Evolutionary conservation across 2,113 vertebrate genomes (phyloP).

Genomic region (Cariama cristata): DNA sequence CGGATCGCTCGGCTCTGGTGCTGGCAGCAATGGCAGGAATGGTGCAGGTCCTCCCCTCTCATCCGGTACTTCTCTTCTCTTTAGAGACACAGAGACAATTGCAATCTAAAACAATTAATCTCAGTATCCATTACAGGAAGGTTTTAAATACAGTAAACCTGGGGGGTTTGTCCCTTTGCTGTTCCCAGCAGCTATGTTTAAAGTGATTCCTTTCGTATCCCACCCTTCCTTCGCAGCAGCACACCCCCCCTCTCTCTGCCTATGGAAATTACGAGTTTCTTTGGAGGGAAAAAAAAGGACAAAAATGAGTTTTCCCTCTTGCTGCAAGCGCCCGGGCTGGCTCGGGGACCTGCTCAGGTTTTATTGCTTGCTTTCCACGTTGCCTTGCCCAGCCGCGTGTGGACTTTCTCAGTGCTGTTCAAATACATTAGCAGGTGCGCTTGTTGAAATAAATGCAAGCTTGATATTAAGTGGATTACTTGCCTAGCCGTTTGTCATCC

Average conservation of each 20-base stretch:
- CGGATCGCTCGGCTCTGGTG: fast-evolving
- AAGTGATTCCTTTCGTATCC: background rate
- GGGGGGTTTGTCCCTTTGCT: fast-evolving
- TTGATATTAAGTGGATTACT: constrained; percentile 3
- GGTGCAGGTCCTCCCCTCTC: background rate
- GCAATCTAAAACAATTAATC: background rate
- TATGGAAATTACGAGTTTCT: background rate
- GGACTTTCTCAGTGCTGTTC: background rate
- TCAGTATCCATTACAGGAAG: background rate
- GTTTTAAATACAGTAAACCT: background rate
- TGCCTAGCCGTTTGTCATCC: background rate
- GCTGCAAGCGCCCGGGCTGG: fast-evolving
- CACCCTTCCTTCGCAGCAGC: background rate
- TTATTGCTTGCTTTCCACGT: background rate
- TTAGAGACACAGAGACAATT: background rate
- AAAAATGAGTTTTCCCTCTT: background rate
- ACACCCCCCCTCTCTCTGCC: background rate
- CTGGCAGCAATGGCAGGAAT: background rate
- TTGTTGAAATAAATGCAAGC: background rate
- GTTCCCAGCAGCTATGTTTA: background rate
- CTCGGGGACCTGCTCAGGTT: background rate
- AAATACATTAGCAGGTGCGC: background rate
- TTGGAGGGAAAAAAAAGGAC: background rate
- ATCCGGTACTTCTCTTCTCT: background rate
- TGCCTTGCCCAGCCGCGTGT: background rate